A percentile compares a stretch with the other conserved stretches of the same genome.
These are phyloP conservation scores for Brenthis ino DNA, from an alignment of 2,888 invertebrate genomes.

Conservation along the genomic window DNA sequence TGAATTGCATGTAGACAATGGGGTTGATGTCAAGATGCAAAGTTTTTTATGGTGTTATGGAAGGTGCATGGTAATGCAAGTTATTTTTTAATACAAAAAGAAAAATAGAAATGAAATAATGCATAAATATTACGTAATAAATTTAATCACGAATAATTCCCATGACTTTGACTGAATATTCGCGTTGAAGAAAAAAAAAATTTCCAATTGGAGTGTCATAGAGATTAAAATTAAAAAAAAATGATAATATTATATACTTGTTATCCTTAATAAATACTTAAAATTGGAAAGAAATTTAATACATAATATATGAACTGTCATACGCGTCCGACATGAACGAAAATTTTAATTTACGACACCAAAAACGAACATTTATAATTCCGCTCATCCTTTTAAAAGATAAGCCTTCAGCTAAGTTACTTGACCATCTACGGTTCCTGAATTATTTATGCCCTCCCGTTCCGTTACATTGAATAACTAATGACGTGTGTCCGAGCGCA, in stretches of 20 bases:
- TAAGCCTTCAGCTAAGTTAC: slow-evolving; percentile 40
- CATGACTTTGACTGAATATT: no score
- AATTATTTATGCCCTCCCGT: slow-evolving; percentile 67
- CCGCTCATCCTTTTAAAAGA: slow-evolving; percentile 30
- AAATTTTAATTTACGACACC: slow-evolving; percentile 14
- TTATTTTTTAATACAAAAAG: no score
- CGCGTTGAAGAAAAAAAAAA: no score
- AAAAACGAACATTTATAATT: slow-evolving; percentile 27
- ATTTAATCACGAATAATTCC: no score
- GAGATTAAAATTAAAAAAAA: no score
- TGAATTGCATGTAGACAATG: slow-evolving; percentile 22
- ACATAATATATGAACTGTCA: not conserved
- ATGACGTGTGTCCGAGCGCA: slow-evolving; percentile 59
- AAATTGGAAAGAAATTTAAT: not conserved
- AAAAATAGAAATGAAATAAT: no score
- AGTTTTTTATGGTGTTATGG: not conserved
- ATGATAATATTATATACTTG: no score
- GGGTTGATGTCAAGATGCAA: not conserved
- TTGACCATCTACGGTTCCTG: slow-evolving; percentile 57
- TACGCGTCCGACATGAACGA: not conserved
- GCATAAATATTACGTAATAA: no score
- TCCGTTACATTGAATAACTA: slow-evolving; percentile 76
- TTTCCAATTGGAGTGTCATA: no score
- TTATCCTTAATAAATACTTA: not conserved
- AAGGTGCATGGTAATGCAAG: no score